These are phyloP conservation scores for Clanis bilineata DNA, from an alignment of 2,888 invertebrate genomes.

Conservation along the genomic window DNA sequence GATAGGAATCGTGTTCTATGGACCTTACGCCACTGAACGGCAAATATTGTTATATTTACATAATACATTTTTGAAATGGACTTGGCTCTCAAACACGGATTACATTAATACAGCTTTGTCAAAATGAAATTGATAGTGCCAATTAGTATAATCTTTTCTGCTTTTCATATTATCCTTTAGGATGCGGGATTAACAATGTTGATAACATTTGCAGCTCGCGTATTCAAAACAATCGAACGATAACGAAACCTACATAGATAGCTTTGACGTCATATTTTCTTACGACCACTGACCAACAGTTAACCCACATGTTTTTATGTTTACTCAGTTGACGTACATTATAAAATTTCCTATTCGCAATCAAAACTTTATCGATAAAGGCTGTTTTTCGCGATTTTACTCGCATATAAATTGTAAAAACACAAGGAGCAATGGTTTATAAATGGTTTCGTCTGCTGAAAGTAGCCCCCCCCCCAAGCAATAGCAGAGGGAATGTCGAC, in stretches of 20 bases:
- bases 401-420: too few species aligned
- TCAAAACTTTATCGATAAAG: too few species aligned
- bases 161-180: background rate
- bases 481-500: too few species aligned
- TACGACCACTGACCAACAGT: background rate
- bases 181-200: background rate
- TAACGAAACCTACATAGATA: background rate
- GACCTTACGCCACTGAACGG: too few species aligned
- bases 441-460: too few species aligned
- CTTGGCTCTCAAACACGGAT: background rate
- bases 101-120: background rate
- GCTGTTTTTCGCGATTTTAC: too few species aligned
- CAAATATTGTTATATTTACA: background rate
- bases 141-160: background rate
- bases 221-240: background rate
- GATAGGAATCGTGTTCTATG: too few species aligned
- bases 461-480: too few species aligned
- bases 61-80: background rate
- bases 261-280: constrained; percentile 6
- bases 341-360: background rate
- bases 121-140: background rate
- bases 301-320: background rate
- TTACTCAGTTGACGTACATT: background rate
- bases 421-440: too few species aligned
- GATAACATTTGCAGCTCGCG: background rate